These are phyloP conservation scores for Ceyx erithaca DNA, from an alignment of 2,797 vertebrate species.

Conservation along the genomic window DNA sequence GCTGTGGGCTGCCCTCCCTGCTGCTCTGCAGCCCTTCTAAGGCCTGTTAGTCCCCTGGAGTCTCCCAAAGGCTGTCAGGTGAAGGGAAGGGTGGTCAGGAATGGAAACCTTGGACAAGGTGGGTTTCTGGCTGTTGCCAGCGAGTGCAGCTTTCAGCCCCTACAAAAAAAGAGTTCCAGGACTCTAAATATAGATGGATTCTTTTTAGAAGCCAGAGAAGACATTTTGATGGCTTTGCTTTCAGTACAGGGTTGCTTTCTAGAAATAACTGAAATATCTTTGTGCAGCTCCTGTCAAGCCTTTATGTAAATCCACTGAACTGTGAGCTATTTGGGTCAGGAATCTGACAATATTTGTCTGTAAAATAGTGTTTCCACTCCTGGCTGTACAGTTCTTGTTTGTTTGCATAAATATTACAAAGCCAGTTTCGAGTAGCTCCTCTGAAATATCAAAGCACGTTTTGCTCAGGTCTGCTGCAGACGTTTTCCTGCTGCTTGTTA, in stretches of 20 bases:
- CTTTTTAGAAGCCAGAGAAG: not conserved
- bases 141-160: not conserved
- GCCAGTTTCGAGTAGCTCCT: not conserved
- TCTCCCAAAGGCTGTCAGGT: not conserved
- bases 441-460: not conserved
- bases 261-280: not conserved
- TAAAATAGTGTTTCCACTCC: not conserved
- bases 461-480: not conserved
- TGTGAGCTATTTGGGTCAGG: not conserved
- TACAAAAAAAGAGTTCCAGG: not conserved
- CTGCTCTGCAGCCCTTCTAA: not conserved
- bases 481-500: not conserved
- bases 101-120: not conserved
- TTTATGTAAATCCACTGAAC: not conserved
- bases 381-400: not conserved
- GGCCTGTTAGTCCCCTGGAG: rapidly evolving
- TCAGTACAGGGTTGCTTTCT: not conserved
- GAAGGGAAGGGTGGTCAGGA: not conserved
- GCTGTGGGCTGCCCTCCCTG: not conserved
- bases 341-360: not conserved
- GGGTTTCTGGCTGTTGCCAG: not conserved
- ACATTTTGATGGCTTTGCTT: not conserved
- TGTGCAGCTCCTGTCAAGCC: not conserved
- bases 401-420: conserved; percentile 16
- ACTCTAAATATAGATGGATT: not conserved